These are phyloP conservation scores for Falcunculus frontatus DNA, from an alignment of 2,113 vertebrate species.

Conservation along the genomic window DNA sequence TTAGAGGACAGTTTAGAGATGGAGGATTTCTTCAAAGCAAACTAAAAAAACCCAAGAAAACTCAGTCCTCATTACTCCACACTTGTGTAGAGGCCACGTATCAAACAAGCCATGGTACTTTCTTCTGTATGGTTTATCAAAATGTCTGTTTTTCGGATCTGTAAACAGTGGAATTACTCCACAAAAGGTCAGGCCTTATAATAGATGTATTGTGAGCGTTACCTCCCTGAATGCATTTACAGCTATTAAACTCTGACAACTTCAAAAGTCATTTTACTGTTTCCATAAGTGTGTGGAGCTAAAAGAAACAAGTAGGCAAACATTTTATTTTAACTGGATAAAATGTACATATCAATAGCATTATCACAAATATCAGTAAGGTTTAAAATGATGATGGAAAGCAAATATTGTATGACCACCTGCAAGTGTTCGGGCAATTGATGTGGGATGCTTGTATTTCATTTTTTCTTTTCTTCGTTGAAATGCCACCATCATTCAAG, in stretches of 20 bases:
- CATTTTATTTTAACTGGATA: not conserved
- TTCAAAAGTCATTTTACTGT: not conserved
- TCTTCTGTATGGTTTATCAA: not conserved
- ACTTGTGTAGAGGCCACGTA: not conserved
- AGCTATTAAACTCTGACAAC: not conserved
- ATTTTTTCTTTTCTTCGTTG: not conserved
- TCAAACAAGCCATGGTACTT: not conserved
- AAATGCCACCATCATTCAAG: not conserved
- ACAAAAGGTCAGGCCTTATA: not conserved
- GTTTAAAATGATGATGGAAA: not conserved
- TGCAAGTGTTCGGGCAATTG: not conserved
- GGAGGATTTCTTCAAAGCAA: not conserved
- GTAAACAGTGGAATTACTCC: not conserved
- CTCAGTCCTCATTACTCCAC: not conserved
- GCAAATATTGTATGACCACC: not conserved
- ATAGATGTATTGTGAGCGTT: not conserved
- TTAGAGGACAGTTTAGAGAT: not conserved
- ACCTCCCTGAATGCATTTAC: not conserved
- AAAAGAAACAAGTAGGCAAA: not conserved
- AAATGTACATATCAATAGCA: not conserved
- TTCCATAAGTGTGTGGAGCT: not conserved
- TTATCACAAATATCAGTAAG: not conserved
- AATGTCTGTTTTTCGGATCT: not conserved
- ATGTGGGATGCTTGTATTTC: not conserved
- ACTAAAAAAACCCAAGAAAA: not conserved